Percentiles rank a stretch among this genome's conserved stretches.
Conservation (phyloP, 2,113 vertebrate species). For the Gallinago jamesoni region DNA sequence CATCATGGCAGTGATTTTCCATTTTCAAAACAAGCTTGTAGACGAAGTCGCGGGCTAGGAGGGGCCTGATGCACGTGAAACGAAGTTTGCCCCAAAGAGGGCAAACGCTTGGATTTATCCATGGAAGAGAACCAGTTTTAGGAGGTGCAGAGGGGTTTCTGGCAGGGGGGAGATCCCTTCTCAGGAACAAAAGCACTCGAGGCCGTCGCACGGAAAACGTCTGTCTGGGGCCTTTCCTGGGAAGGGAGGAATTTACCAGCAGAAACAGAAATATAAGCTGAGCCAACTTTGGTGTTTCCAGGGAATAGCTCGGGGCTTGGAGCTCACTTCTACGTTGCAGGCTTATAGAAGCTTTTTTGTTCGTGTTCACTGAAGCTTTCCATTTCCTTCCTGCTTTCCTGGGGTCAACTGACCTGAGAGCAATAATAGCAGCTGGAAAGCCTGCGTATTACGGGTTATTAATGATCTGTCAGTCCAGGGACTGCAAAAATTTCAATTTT, state of each 20-base stretch:
- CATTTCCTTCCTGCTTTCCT: conserved; percentile 47
- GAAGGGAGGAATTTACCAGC: background rate
- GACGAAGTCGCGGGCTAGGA: background rate
- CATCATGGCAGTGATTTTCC: background rate
- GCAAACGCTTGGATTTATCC: background rate
- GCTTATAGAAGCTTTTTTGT: conserved; percentile 50
- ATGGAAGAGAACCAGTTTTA: background rate
- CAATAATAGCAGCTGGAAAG: conserved; percentile 40
- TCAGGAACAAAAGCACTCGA: background rate
- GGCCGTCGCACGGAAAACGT: background rate
- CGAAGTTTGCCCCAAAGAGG: background rate
- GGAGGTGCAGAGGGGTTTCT: background rate
- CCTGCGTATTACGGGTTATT: background rate
- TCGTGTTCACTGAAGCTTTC: conserved; percentile 23
- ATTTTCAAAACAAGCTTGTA: background rate
- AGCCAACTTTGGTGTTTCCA: conserved; percentile 15
- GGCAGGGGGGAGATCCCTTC: background rate
- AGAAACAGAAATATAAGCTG: background rate
- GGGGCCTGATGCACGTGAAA: background rate
- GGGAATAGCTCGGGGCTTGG: background rate
- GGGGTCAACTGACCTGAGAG: conserved; percentile 32
- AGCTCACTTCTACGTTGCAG: background rate
- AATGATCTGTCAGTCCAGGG: conserved; percentile 10
- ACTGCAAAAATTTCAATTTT: conserved; percentile 22
- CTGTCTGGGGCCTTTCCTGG: background rate